Evolutionary conservation across 2,888 invertebrate genomes (phyloP).

Genomic region (Polymixis flavicincta): DNA sequence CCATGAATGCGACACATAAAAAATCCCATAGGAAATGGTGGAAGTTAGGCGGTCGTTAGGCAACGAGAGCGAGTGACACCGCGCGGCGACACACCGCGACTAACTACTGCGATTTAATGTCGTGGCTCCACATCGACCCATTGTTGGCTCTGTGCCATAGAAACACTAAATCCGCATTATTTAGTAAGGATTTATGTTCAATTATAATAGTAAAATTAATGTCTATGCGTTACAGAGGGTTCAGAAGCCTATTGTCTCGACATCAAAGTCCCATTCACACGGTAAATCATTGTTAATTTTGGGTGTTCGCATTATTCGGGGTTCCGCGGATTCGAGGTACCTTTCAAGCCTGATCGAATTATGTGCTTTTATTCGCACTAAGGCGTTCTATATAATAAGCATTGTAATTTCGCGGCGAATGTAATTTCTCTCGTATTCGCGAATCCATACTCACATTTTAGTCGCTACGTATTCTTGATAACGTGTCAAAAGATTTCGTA

Average conservation of each 20-base stretch:
- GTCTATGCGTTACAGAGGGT: conserved; percentile 21
- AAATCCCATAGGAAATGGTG: conserved; percentile 35
- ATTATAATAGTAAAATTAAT: conserved; percentile 51
- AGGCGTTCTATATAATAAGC: conserved; percentile 34
- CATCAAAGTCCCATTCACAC: conserved; percentile 57
- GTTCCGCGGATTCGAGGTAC: neutral
- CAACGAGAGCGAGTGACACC: neutral
- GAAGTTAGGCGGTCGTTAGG: conserved; percentile 43
- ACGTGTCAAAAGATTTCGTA: neutral
- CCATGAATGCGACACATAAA: conserved; percentile 39
- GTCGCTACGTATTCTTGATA: neutral
- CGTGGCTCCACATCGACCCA: conserved; percentile 13
- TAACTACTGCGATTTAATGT: conserved; percentile 25
- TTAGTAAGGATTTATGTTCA: conserved; percentile 55
- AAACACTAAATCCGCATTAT: conserved; percentile 47
- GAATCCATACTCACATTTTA: conserved; percentile 9
- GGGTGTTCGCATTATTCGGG: conserved; percentile 36
- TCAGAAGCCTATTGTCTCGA: conserved; percentile 51
- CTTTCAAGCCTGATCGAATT: conserved; percentile 45
- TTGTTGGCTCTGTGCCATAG: conserved; percentile 42
- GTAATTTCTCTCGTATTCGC: conserved; percentile 12
- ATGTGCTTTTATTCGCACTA: conserved; percentile 35
- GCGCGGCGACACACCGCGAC: conserved; percentile 4
- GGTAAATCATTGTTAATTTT: conserved; percentile 55
- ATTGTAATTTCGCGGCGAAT: conserved; percentile 22